Base-by-base conservation (phyloP, 1,140 invertebrate species). In the Drosophila virilis region DNA sequence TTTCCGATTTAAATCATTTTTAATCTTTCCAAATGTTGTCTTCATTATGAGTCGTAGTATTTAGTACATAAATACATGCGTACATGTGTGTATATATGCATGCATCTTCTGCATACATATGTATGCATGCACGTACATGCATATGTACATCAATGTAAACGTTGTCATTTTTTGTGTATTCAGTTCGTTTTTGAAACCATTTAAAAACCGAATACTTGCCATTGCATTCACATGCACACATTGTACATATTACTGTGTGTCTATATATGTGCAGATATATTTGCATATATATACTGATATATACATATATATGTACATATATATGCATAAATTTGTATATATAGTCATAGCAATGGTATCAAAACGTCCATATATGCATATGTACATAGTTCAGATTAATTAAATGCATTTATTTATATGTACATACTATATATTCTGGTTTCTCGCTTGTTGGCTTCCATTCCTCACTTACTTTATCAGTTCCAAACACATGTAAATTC, bases 1-100 rank as follows among this genome's bases (percentile, higher is more conserved):
- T 48, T 84, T 80, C 77, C 54, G 74, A 75, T 83, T 84, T 84
- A 71, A 70, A 77, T 84, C 55, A 74, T 77, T 79, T 80, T 80
- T 52, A 77, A 46, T 51, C 60, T 75, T 22, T 74, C 65, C 35
- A 38, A 62, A 48, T 70, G 54, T 74, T 60, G 38, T 12, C 48
- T 35, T 62, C 67, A 64, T 70, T 70, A 70, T 70, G 69, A 72
- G 80, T 81, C 78, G 78, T 81, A 77, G 69, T 70, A 55, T 60
- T 78, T 55, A 80, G 65, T 55, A 38, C 71, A 55, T 59, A 33
- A 7, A 38, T 22, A 35, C 15, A 46, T 46, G 43, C 38, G 51
- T 62, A 51, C 37, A 52, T 51, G 22, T 33, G 17, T 37, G 40
- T 62, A 3, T 15, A 7, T 42, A 17, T 15, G 38, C 28, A n/a